Evolutionary conservation across 1,140 invertebrate genomes (phyloP), one percentile per base, ranked within the genome.

Genomic region (Drosophila willistoni): DNA sequence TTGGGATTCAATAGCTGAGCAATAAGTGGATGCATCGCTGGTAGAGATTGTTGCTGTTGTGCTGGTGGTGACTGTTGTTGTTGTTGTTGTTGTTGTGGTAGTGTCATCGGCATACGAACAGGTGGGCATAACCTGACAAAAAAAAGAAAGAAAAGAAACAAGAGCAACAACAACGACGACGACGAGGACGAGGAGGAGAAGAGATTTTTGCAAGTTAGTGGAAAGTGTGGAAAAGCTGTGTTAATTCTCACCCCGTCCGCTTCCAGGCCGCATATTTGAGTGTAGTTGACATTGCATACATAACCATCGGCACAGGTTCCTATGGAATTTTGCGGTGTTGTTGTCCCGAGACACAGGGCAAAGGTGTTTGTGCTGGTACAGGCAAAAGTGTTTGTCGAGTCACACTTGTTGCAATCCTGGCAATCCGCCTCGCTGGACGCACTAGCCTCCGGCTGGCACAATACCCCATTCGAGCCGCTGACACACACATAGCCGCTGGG

Each of bases 331-430:
- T 75, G 75, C 1, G 72, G 70, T 25, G 59, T 61, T 7, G 19
- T 34, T 17, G 77, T 83, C 55, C 87, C 87, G 55, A 86, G 65
- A 55, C 90, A 91, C 25, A 91, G 70, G 0, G 87, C 79, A 56
- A 86, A 91, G 42, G 67, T 86, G 17, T 54, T 66, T 14, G 73
- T 65, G 7, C 79, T 76, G 3, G 90, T 91, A 71, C 90, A 91
- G 64, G 90, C 90, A 39, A 91, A 91, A 0, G 74, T 86, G 6
- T 62, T 44, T 29, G 2, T 85, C 0, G 66, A 29, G 44, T 90
- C 84, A 44, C 90, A 91, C 64, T 63, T 83, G 70, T 86, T 79
- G 71, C 90, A 91, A 7, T 77, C 70, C 67, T 64, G 67, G 17
- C 90, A 91, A n/a, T 72, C 73, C 3, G 60, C 68, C 22, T 17